phyloP scores from a whole-genome alignment of 2,888 invertebrate species.

The Agriopis marginaria region DNA sequence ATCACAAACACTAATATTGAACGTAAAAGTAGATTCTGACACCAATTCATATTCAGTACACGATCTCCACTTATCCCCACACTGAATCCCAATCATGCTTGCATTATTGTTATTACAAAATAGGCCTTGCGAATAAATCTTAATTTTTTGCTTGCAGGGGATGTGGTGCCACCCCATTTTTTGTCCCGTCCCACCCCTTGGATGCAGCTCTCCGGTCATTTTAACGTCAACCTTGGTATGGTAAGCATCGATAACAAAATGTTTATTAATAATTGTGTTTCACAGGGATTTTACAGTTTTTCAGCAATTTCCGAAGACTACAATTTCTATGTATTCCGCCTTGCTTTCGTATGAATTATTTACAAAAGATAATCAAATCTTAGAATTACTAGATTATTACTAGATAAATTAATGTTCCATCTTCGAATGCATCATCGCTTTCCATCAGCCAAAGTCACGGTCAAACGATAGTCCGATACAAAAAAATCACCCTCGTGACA shows the following conservation, averaged over 20 bases:
- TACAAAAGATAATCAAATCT: no score
- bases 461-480: no score
- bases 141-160: slow-evolving; percentile 77
- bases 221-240: slow-evolving; percentile 33
- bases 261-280: neutral
- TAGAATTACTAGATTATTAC: no score
- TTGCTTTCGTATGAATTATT: no score
- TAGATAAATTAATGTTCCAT: no score
- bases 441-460: no score
- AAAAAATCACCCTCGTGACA: no score
- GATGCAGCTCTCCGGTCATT: slow-evolving; percentile 43
- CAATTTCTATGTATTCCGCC: no score
- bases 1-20: slow-evolving; percentile 6
- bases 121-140: slow-evolving; percentile 76
- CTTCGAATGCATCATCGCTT: no score
- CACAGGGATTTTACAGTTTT: neutral
- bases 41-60: slow-evolving; percentile 40
- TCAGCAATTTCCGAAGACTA: neutral
- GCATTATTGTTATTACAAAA: slow-evolving; percentile 68
- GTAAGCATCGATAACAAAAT: slow-evolving; percentile 32
- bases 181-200: slow-evolving; percentile 64
- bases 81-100: slow-evolving; percentile 55
- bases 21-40: slow-evolving; percentile 1
- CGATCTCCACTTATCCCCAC: slow-evolving; percentile 42
- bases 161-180: slow-evolving; percentile 74